These are phyloP conservation scores for Ellobius talpinus DNA, from an alignment of 2,113 vertebrate genomes.

Conservation along the genomic window DNA sequence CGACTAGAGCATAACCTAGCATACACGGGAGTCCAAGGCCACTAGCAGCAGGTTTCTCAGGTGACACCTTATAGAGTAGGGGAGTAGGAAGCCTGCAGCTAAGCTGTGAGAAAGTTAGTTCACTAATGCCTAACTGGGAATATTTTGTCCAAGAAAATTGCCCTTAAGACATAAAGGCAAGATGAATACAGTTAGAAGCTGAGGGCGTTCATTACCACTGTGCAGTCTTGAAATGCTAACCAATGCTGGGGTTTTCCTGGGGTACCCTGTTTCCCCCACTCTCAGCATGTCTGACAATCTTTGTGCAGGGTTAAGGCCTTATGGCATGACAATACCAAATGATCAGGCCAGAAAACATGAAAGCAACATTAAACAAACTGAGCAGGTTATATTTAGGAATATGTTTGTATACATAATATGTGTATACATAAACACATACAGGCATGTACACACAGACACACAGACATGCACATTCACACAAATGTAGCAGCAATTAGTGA, in stretches of 20 bases:
- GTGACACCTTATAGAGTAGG: neutral
- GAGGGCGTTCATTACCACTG: neutral
- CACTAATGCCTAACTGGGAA: neutral
- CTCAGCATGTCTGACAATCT: neutral
- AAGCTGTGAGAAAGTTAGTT: neutral
- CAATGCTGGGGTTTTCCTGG: neutral
- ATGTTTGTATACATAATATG: neutral
- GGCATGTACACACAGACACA: neutral
- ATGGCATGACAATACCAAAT: neutral
- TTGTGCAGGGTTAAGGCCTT: neutral
- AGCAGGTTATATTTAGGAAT: neutral
- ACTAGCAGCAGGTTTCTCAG: neutral
- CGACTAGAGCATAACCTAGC: too few species aligned
- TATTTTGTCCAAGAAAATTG: neutral
- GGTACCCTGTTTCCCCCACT: neutral
- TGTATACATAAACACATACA: neutral
- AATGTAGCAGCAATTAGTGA: neutral
- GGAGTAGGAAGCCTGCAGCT: too few species aligned
- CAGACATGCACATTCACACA: neutral
- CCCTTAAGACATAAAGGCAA: neutral
- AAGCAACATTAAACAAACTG: neutral
- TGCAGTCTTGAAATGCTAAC: neutral
- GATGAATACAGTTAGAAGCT: neutral
- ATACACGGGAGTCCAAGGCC: neutral
- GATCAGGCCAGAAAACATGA: neutral